These are phyloP conservation scores for Drosophila quasianomalipes DNA, from an alignment of 2,888 invertebrate genomes.

Conservation along the genomic window DNA sequence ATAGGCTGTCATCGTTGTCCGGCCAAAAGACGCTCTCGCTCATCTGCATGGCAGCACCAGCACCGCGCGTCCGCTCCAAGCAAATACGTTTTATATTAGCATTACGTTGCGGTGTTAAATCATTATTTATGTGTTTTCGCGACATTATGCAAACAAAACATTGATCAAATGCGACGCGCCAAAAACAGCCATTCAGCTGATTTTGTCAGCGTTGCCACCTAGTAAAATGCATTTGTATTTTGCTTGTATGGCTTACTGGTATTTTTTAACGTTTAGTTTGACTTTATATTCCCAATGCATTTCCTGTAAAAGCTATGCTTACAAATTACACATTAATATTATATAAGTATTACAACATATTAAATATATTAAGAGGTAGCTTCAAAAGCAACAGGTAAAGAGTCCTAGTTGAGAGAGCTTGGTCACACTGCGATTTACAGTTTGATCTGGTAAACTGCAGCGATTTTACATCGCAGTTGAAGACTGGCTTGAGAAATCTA, in stretches of 20 bases:
- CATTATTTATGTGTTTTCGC: conserved; percentile 10
- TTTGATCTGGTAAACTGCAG: conserved; percentile 14
- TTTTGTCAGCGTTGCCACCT: conserved; percentile 7
- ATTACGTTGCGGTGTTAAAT: conserved; percentile 20
- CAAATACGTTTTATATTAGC: conserved; percentile 58
- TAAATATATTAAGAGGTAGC: neutral
- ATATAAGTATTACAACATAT: neutral
- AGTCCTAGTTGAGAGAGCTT: neutral
- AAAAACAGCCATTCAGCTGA: conserved; percentile 34
- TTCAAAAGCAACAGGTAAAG: neutral
- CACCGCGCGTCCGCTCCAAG: neutral
- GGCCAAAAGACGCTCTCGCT: conserved; percentile 71
- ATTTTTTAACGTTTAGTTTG: conserved; percentile 1
- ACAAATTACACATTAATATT: neutral
- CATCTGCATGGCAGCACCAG: conserved; percentile 3
- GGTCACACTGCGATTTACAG: conserved; percentile 13
- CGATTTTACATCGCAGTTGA: neutral
- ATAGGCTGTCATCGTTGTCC: conserved; percentile 79
- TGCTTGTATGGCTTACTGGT: neutral
- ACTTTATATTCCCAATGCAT: neutral
- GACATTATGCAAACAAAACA: conserved; percentile 42
- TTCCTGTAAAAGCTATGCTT: no score
- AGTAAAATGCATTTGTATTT: neutral
- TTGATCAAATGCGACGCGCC: conserved; percentile 36
- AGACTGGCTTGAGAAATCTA: neutral